Conservation (phyloP, 2,888 invertebrate species). For the Dasysyrphus albostriatus region DNA sequence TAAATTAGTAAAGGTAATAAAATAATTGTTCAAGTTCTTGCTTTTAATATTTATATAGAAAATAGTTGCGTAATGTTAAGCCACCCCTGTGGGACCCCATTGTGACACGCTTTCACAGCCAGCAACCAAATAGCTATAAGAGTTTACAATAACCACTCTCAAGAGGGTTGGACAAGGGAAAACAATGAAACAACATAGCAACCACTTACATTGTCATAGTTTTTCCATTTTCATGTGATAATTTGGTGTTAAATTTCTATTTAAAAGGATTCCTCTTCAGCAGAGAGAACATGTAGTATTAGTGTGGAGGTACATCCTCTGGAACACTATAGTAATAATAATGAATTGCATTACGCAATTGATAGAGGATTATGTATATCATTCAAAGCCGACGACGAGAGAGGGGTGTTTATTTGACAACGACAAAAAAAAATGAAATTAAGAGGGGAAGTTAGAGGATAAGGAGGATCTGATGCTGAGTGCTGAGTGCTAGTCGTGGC, state of each 20-base stretch:
- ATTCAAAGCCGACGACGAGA: constrained; percentile 6
- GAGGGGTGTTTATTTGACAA: constrained; percentile 39
- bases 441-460: constrained; percentile 40
- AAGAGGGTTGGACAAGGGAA: constrained; percentile 61
- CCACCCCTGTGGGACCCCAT: constrained; percentile 65
- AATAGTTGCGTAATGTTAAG: constrained; percentile 48
- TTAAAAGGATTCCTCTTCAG: constrained; percentile 76
- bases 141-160: constrained; percentile 19
- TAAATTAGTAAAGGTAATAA: constrained; percentile 74
- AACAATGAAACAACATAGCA: constrained; percentile 61
- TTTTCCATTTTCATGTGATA: constrained; percentile 76
- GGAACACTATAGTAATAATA: constrained; percentile 37
- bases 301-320: not conserved
- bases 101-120: constrained; percentile 22
- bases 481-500: not conserved
- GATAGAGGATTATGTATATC: constrained; percentile 64
- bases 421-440: constrained; percentile 18
- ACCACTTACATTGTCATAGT: constrained; percentile 75
- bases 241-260: constrained; percentile 79
- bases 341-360: constrained; percentile 71
- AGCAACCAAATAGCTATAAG: not conserved
- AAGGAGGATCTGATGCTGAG: constrained; percentile 28
- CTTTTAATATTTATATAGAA: constrained; percentile 24
- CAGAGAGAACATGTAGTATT: not conserved
- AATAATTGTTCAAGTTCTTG: constrained; percentile 53